A percentile compares a stretch with the other conserved stretches of the same genome.
Evolutionary conservation across 2,797 vertebrate genomes (phyloP).

Genomic region (Microcaecilia unicolor): DNA sequence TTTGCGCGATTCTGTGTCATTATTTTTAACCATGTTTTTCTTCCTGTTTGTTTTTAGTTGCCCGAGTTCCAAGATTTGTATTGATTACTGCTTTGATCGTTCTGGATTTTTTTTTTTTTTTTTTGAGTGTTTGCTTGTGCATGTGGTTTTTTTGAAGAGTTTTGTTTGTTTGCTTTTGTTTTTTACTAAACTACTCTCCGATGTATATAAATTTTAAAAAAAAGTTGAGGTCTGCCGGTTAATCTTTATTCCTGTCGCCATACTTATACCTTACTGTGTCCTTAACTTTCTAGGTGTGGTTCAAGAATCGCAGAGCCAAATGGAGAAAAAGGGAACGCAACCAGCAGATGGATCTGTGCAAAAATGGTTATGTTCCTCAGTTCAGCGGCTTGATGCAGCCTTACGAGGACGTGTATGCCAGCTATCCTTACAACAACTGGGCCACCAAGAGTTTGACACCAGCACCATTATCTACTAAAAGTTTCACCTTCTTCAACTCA

Average conservation of each 20-base stretch:
- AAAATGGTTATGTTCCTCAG: slow-evolving; percentile 94
- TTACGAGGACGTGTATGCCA: slow-evolving; percentile 92
- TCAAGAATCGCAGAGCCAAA: slow-evolving; percentile 95
- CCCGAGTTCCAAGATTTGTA: no score
- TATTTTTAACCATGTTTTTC: no score
- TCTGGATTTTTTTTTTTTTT: no score
- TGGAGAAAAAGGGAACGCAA: slow-evolving; percentile 96
- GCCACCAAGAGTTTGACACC: slow-evolving; percentile 89
- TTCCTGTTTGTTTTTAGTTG: no score
- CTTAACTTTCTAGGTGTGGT: slow-evolving; percentile 76
- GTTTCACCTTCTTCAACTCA: slow-evolving; percentile 97
- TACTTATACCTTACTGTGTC: not conserved
- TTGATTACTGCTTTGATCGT: no score
- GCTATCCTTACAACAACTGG: slow-evolving; percentile 98
- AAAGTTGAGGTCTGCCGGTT: not conserved
- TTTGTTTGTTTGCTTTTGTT: no score
- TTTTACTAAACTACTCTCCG: no score
- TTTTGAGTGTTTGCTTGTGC: no score
- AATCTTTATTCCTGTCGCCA: not conserved
- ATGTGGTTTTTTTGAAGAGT: no score
- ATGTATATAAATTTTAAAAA: no score
- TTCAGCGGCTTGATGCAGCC: slow-evolving; percentile 96
- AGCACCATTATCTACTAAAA: slow-evolving; percentile 86
- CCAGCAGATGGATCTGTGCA: slow-evolving; percentile 97
- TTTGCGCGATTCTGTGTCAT: no score